These are phyloP conservation scores for Cyclophora punctaria DNA, from an alignment of 2,888 invertebrate genomes.

Conservation along the genomic window DNA sequence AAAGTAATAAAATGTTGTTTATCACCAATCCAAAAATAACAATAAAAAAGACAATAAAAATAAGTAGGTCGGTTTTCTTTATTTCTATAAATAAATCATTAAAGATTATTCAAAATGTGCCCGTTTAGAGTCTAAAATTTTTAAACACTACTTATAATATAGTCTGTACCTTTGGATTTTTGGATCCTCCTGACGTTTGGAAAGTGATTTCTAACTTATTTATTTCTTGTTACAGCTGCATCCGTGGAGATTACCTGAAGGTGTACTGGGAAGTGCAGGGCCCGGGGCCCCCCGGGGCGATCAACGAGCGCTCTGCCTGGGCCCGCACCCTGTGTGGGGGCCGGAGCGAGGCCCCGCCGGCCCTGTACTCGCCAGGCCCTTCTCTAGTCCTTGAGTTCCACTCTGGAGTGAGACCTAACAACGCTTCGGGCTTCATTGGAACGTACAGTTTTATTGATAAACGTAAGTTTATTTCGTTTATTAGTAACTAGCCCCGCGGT, in stretches of 20 bases:
- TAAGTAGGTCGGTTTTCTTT: too few relatives aligned
- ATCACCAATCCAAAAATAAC: too few relatives aligned
- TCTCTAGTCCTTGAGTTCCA: conserved; percentile 86
- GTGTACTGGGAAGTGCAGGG: conserved; percentile 85
- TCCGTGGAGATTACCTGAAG: conserved; percentile 84
- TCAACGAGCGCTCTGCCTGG: conserved; percentile 86
- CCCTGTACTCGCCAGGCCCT: conserved; percentile 84
- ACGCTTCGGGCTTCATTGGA: conserved; percentile 82
- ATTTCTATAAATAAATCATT: too few relatives aligned
- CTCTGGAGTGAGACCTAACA: conserved; percentile 65
- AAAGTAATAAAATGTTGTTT: too few relatives aligned
- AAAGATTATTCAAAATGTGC: too few relatives aligned
- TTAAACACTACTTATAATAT: too few relatives aligned
- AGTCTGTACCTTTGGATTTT: too few relatives aligned
- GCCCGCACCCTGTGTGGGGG: conserved; percentile 83
- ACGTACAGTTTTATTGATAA: conserved; percentile 85
- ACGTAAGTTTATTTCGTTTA: conserved; percentile 70
- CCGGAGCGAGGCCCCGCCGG: conserved; percentile 79
- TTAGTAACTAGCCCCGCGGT: too few relatives aligned
- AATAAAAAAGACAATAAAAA: too few relatives aligned
- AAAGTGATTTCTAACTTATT: background rate
- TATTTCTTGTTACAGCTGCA: conserved; percentile 78
- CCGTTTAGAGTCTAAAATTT: too few relatives aligned
- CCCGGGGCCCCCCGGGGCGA: conserved; percentile 79
- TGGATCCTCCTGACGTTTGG: too few relatives aligned